Conservation (phyloP, 2,113 vertebrate genomes). For the Lophotis ruficrista region DNA sequence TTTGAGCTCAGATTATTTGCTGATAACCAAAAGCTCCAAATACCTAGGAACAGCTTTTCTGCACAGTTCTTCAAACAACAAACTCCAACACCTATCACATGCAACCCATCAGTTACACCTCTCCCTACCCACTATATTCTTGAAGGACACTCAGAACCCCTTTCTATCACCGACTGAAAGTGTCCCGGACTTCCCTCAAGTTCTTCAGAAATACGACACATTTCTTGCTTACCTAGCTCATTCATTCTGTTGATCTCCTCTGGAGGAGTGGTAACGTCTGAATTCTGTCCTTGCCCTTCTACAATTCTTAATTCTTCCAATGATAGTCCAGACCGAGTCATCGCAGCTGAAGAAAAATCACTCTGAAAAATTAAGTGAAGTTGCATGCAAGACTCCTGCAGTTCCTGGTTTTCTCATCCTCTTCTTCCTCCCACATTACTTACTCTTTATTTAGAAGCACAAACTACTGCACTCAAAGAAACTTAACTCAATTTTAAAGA, state of each 20-base stretch:
- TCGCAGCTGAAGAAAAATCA: constrained; percentile 82
- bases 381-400: not conserved
- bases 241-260: constrained; percentile 92
- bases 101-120: not conserved
- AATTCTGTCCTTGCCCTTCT: constrained; percentile 96
- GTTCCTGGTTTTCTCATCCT: not conserved
- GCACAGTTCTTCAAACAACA: not conserved
- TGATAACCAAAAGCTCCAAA: not conserved
- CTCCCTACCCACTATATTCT: not conserved
- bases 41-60: not conserved
- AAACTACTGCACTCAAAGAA: not conserved
- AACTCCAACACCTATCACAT: not conserved
- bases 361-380: constrained; percentile 72
- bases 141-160: not conserved
- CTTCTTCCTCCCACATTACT: not conserved
- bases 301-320: constrained; percentile 95
- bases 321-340: constrained; percentile 92
- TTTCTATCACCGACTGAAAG: not conserved
- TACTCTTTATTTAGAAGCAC: not conserved
- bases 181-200: not conserved
- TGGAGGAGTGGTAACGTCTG: constrained; percentile 88
- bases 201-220: not conserved
- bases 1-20: not conserved
- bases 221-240: constrained; percentile 83
- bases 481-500: not conserved